Percentiles rank a stretch among this genome's conserved stretches.
Evolutionary conservation across 1,140 invertebrate species (phyloP).

Genomic region (Hylyphantes graminicola): DNA sequence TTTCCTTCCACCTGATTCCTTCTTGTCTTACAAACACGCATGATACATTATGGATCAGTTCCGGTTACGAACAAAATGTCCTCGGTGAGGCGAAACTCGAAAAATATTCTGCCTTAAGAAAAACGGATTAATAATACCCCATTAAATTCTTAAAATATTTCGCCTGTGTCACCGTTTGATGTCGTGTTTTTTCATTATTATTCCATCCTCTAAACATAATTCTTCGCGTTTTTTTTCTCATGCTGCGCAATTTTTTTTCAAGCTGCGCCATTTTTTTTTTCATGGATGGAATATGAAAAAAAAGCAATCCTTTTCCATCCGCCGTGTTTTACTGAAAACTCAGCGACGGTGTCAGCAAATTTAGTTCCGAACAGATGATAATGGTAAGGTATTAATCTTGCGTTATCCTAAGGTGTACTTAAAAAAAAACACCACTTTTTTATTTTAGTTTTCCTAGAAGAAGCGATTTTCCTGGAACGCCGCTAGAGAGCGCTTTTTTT

Average conservation of each 20-base stretch:
- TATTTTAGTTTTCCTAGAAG: neutral
- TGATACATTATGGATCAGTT: constrained; percentile 47
- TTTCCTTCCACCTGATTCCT: constrained; percentile 21
- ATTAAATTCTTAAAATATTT: constrained; percentile 59
- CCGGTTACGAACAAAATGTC: constrained; percentile 4
- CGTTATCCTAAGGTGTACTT: constrained; percentile 30
- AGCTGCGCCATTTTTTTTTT: neutral
- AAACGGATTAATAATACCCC: constrained; percentile 56
- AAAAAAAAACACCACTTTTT: constrained; percentile 32
- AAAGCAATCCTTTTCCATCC: neutral
- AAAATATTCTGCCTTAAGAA: constrained; percentile 21
- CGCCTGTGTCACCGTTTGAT: constrained; percentile 33
- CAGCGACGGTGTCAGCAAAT: constrained; percentile 47
- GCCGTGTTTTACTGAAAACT: constrained; percentile 3
- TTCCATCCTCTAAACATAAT: constrained; percentile 41
- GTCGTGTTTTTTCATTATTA: constrained; percentile 22
- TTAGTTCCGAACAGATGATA: constrained; percentile 48
- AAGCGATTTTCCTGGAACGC: constrained; percentile 8
- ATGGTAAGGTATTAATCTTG: constrained; percentile 54
- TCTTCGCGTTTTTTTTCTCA: constrained; percentile 33
- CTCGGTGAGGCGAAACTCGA: neutral
- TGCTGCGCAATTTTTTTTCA: neutral
- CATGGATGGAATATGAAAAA: neutral
- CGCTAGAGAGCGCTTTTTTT: constrained; percentile 29
- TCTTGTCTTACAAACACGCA: constrained; percentile 20